Percentiles rank a stretch among this genome's conserved stretches.
phyloP scores from a whole-genome alignment of 2,888 invertebrate genomes.

The Metalampra italica region DNA sequence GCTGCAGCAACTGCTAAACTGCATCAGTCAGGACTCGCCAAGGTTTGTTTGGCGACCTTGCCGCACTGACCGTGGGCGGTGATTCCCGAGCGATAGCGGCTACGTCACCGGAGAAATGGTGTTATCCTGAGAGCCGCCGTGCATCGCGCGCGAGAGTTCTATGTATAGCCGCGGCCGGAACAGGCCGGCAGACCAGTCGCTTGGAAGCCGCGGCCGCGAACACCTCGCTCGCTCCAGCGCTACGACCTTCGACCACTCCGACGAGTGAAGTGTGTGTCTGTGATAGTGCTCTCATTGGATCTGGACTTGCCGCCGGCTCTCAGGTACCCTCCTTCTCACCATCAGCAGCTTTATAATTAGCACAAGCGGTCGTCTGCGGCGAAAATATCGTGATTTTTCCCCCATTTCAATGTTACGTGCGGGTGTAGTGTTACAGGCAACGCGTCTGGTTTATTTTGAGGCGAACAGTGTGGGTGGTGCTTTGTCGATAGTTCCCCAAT shows the following conservation, averaged over 20 bases:
- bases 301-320: conserved; percentile 29
- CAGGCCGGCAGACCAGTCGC: conserved; percentile 59
- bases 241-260: conserved; percentile 70
- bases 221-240: conserved; percentile 69
- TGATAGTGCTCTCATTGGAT: conserved; percentile 59
- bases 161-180: conserved; percentile 55
- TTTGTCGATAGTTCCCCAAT: conserved; percentile 33
- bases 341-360: conserved; percentile 32
- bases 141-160: conserved; percentile 37
- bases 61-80: conserved; percentile 31
- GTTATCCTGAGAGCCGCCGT: conserved; percentile 47
- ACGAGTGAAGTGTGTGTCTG: conserved; percentile 75
- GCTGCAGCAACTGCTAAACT: no score
- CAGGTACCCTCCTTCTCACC: conserved; percentile 28
- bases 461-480: conserved; percentile 53
- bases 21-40: conserved; percentile 20
- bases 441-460: conserved; percentile 70
- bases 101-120: conserved; percentile 54
- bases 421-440: conserved; percentile 68
- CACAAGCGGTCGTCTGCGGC: conserved; percentile 27
- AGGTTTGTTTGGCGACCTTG: conserved; percentile 70
- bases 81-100: conserved; percentile 30
- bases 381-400: conserved; percentile 40
- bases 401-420: conserved; percentile 48
- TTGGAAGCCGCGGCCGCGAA: conserved; percentile 71